phyloP scores from a whole-genome alignment of 2,113 vertebrate genomes.

The Sapajus apella region DNA sequence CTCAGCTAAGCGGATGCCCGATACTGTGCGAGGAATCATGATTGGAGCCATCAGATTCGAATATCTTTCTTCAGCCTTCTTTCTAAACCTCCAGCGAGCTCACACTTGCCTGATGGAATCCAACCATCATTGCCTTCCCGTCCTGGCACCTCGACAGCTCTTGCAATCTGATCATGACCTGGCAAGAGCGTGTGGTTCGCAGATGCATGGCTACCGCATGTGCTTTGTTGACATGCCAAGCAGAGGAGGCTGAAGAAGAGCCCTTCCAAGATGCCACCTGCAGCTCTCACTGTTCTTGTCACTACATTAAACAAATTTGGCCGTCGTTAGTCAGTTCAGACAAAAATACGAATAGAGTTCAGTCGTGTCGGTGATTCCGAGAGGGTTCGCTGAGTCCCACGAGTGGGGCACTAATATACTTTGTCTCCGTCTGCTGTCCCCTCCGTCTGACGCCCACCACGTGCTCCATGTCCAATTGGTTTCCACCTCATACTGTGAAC shows the following conservation, averaged over 20 bases:
- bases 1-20: rapidly evolving
- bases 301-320: rapidly evolving
- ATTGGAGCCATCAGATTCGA: background rate
- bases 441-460: too few relatives aligned
- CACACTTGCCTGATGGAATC: background rate
- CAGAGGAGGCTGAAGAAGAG: background rate
- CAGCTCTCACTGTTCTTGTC: rapidly evolving
- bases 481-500: rapidly evolving
- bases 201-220: background rate
- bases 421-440: too few relatives aligned
- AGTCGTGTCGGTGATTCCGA: background rate
- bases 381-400: rapidly evolving
- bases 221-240: background rate
- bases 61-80: rapidly evolving
- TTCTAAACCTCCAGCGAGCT: background rate
- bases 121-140: background rate
- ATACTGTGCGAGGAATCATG: rapidly evolving
- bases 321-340: too few relatives aligned
- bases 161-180: background rate
- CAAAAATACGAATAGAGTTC: too few relatives aligned
- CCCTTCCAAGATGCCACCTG: background rate
- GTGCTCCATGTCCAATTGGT: rapidly evolving
- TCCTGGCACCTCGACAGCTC: background rate
- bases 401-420: rapidly evolving
- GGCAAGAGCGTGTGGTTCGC: background rate